Conservation (phyloP, 2,797 vertebrate genomes). For the Odontamblyopus rebecca region DNA sequence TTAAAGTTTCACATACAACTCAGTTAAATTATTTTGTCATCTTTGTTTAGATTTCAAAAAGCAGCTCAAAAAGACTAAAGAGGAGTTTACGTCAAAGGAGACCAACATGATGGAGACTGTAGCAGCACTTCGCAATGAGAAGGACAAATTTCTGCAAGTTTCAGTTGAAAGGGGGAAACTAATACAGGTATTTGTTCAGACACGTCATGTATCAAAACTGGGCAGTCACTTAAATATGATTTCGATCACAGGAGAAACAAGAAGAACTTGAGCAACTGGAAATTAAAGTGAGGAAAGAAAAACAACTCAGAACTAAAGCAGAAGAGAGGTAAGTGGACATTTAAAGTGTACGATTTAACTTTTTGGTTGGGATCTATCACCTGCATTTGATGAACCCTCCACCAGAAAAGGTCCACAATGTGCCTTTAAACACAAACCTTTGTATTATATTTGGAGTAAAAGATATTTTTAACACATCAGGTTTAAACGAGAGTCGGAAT, state of each 20-base stretch:
- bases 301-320: conserved; percentile 50
- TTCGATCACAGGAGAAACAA: conserved; percentile 69
- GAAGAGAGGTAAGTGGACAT: conserved; percentile 63
- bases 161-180: conserved; percentile 69
- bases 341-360: too few relatives aligned
- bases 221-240: neutral
- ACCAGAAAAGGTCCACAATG: too few relatives aligned
- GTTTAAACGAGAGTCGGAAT: conserved; percentile 65
- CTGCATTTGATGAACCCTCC: too few relatives aligned
- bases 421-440: neutral
- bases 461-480: conserved; percentile 46
- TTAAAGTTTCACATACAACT: neutral
- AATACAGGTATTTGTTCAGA: conserved; percentile 65
- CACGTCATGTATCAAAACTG: neutral
- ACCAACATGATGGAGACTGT: conserved; percentile 47
- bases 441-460: neutral
- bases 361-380: too few relatives aligned
- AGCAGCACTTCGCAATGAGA: conserved; percentile 62
- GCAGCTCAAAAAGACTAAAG: conserved; percentile 59
- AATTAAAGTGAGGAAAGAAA: conserved; percentile 60
- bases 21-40: neutral
- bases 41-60: conserved; percentile 63
- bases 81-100: conserved; percentile 52
- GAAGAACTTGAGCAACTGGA: conserved; percentile 67
- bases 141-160: conserved; percentile 62